Conservation (phyloP, 2,113 vertebrate species). For the Aplodontia rufa region DNA sequence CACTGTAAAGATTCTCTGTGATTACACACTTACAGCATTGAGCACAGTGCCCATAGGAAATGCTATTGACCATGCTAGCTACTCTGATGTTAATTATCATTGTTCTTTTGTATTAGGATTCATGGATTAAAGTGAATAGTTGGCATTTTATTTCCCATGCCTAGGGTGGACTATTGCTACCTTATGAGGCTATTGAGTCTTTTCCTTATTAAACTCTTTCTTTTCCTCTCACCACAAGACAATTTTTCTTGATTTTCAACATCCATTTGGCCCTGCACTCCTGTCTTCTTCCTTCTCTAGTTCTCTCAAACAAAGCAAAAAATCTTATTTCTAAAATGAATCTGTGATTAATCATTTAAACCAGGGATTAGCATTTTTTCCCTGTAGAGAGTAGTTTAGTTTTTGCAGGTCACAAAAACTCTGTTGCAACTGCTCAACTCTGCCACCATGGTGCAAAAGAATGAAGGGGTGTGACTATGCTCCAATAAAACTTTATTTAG, state of each 20-base stretch:
- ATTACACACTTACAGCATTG: neutral
- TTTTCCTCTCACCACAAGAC: neutral
- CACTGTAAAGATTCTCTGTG: neutral
- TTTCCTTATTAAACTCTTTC: neutral
- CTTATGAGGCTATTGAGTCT: neutral
- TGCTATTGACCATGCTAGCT: neutral
- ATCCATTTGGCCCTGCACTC: neutral
- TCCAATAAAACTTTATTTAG: neutral
- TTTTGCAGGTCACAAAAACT: neutral
- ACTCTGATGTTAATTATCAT: neutral
- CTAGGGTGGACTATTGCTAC: neutral
- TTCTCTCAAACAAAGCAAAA: neutral
- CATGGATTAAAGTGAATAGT: slow-evolving; percentile 8
- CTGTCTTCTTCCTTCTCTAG: neutral
- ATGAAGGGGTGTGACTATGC: neutral
- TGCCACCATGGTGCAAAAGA: neutral
- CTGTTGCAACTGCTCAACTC: neutral
- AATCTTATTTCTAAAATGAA: neutral
- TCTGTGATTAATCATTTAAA: neutral
- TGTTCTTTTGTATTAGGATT: slow-evolving; percentile 29
- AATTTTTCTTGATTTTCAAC: neutral
- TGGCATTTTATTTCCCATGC: slow-evolving; percentile 8
- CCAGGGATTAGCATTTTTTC: neutral
- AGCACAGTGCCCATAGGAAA: neutral
- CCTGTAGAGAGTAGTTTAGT: neutral